Conservation (phyloP, 2,113 vertebrate genomes). For the Columba janthina region DNA sequence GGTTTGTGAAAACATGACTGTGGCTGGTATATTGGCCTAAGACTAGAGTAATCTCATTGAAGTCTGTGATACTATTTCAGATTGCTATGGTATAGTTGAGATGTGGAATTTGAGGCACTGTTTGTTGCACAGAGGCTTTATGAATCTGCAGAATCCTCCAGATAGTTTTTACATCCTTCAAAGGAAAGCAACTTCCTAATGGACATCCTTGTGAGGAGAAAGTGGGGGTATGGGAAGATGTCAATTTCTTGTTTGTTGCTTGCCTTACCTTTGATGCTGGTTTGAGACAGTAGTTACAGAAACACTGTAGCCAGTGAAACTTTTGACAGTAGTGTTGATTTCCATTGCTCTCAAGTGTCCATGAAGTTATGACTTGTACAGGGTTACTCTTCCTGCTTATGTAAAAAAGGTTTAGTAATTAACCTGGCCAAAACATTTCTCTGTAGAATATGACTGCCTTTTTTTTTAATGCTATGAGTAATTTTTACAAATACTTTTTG, state of each 20-base stretch:
- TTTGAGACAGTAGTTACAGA: neutral
- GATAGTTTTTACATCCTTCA: neutral
- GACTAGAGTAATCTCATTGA: neutral
- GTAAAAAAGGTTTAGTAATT: neutral
- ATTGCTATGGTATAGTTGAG: neutral
- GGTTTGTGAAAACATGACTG: neutral
- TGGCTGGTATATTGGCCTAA: neutral
- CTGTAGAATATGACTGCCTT: neutral
- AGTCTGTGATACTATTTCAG: neutral
- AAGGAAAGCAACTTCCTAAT: neutral
- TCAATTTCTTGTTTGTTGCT: neutral
- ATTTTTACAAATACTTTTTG: neutral
- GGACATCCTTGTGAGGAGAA: neutral
- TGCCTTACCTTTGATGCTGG: neutral
- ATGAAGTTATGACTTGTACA: neutral
- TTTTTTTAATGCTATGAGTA: neutral
- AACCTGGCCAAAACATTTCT: neutral
- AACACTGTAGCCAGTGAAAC: neutral
- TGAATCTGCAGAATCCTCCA: neutral
- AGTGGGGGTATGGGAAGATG: rapidly evolving
- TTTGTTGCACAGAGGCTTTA: neutral
- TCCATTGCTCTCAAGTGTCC: neutral
- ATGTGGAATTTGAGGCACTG: neutral
- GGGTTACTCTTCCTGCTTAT: neutral
- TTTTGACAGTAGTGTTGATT: neutral